phyloP scores from a whole-genome alignment of 2,888 invertebrate species.

The Drosophila parthenogenetica region DNA sequence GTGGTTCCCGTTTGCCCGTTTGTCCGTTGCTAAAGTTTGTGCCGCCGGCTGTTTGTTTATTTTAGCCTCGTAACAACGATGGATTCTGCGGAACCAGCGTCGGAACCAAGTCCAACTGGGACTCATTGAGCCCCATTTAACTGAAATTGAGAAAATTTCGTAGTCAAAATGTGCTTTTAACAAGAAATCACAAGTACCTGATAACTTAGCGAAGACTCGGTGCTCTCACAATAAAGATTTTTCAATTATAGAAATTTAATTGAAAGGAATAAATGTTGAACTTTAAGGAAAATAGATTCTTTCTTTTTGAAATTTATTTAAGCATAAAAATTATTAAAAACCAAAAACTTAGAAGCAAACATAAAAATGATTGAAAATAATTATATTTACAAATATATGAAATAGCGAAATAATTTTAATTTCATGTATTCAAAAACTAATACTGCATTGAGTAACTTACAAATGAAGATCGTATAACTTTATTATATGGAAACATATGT shows the following conservation, averaged over 20 bases:
- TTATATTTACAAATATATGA: too few species aligned
- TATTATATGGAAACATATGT: too few species aligned
- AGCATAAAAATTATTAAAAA: too few species aligned
- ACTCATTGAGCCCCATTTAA: slow-evolving; percentile 40
- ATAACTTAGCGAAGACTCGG: not conserved
- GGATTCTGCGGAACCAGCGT: slow-evolving; percentile 14
- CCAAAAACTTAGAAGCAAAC: too few species aligned
- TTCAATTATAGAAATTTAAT: not conserved
- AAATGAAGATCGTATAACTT: too few species aligned
- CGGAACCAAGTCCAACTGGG: slow-evolving; percentile 27
- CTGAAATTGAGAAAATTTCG: slow-evolving; percentile 41
- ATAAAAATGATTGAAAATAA: too few species aligned
- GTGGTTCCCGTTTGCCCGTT: slow-evolving; percentile 72
- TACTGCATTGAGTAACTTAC: too few species aligned
- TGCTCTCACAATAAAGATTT: not conserved
- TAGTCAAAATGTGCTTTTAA: slow-evolving; percentile 39
- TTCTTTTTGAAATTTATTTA: too few species aligned
- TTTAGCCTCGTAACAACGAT: slow-evolving; percentile 54
- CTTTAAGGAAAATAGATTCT: too few species aligned
- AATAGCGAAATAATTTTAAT: too few species aligned
- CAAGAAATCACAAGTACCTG: slow-evolving; percentile 10
- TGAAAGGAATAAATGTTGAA: too few species aligned
- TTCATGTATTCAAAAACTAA: too few species aligned
- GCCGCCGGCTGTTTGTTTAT: slow-evolving; percentile 71
- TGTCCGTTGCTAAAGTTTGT: slow-evolving; percentile 69